Conservation (phyloP, 2,113 vertebrate species). For the Neofelis nebulosa region DNA sequence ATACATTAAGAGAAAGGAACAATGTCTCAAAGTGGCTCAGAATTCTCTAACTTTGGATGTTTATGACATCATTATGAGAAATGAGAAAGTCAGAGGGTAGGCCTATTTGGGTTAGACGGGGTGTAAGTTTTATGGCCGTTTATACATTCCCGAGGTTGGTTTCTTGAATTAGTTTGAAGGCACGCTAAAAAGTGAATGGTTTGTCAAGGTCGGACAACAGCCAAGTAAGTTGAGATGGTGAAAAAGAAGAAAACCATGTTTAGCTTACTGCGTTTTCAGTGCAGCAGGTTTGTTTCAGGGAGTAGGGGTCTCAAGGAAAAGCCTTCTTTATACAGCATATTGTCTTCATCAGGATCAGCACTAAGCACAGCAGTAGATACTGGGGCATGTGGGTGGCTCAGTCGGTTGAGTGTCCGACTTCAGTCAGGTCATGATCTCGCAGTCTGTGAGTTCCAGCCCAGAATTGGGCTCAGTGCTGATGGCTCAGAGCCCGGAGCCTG, state of each 20-base stretch:
- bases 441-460: no score
- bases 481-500: no score
- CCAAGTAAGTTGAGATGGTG: neutral
- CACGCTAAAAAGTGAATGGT: neutral
- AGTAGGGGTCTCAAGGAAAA: neutral
- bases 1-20: neutral
- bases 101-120: neutral
- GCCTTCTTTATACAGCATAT: neutral
- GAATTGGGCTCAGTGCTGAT: no score
- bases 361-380: neutral
- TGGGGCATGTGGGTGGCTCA: no score
- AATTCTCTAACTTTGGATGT: neutral
- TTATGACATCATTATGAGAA: no score
- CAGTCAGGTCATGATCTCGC: no score
- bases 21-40: accelerated
- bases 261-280: accelerated
- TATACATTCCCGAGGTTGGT: neutral
- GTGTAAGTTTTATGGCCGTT: neutral
- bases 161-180: neutral
- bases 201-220: neutral
- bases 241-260: neutral
- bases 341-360: neutral
- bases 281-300: neutral
- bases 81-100: neutral
- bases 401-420: no score